Percentiles rank a stretch among this genome's conserved stretches.
phyloP scores from a whole-genome alignment of 2,797 vertebrate species.

The Loris lydekkerianus region DNA sequence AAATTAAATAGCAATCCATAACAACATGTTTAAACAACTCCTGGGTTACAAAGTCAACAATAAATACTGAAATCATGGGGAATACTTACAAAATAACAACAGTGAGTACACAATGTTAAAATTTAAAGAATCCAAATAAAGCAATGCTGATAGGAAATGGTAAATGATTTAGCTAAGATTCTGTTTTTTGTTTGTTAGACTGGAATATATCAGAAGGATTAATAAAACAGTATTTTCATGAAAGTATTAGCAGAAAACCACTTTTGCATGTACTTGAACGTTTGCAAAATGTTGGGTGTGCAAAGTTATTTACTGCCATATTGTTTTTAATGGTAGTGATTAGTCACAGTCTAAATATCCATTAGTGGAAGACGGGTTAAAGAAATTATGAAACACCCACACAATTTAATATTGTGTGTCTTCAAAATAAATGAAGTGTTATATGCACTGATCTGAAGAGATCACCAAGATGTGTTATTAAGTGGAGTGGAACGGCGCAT shows the following conservation, averaged over 20 bases:
- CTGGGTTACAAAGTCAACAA: background rate
- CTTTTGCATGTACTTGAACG: background rate
- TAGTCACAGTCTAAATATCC: background rate
- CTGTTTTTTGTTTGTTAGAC: constrained; percentile 25
- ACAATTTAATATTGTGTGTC: background rate
- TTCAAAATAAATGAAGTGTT: background rate
- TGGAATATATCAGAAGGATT: background rate
- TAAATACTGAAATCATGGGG: background rate
- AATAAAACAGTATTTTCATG: background rate
- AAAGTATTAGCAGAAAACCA: background rate
- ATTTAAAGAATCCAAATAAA: background rate
- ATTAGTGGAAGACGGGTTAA: background rate
- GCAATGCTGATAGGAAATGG: background rate
- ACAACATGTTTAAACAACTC: background rate
- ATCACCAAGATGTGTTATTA: background rate
- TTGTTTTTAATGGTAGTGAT: background rate
- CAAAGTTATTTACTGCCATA: constrained; percentile 12
- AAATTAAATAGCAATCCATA: background rate
- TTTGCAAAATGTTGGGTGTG: background rate
- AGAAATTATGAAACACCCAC: background rate
- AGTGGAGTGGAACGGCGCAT: background rate
- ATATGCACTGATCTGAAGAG: background rate
- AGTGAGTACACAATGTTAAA: background rate
- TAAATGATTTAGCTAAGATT: background rate
- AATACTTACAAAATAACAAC: background rate